A percentile compares a stretch with the other conserved stretches of the same genome.
Evolutionary conservation across 2,797 vertebrate species (phyloP).

Genomic region (Poecilia velifera): DNA sequence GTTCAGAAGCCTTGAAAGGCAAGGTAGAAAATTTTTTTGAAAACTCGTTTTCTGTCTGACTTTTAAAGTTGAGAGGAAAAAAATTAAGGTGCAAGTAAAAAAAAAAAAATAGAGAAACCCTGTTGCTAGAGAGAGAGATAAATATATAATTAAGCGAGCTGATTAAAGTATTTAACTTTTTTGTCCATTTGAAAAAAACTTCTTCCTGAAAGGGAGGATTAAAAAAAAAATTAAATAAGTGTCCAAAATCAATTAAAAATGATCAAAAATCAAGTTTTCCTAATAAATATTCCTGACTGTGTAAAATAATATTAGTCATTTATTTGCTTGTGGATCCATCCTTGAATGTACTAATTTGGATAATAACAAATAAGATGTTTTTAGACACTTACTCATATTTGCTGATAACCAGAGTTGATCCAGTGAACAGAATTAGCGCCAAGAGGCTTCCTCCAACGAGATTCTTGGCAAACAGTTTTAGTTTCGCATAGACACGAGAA

Average conservation of each 20-base stretch:
- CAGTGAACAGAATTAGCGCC: background rate
- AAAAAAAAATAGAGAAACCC: too few species aligned
- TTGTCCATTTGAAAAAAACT: too few species aligned
- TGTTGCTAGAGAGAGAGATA: too few species aligned
- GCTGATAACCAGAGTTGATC: background rate
- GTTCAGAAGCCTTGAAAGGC: background rate
- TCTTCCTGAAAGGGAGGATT: too few species aligned
- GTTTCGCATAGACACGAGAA: background rate
- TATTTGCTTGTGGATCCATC: background rate
- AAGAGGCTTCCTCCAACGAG: background rate
- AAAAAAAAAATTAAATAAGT: too few species aligned
- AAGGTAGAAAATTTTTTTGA: background rate
- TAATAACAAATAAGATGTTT: background rate
- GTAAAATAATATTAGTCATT: background rate
- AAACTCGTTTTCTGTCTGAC: background rate
- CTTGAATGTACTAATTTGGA: background rate
- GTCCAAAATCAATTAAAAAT: too few species aligned
- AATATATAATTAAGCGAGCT: too few species aligned
- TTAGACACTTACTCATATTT: background rate
- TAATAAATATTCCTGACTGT: too few species aligned
- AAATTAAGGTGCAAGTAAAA: background rate
- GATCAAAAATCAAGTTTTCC: too few species aligned
- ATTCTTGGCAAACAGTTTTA: background rate
- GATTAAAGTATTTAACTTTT: too few species aligned
- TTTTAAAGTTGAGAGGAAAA: background rate